Evolutionary conservation across 2,888 invertebrate species (phyloP).

Genomic region (Anoplius nigerrimus): DNA sequence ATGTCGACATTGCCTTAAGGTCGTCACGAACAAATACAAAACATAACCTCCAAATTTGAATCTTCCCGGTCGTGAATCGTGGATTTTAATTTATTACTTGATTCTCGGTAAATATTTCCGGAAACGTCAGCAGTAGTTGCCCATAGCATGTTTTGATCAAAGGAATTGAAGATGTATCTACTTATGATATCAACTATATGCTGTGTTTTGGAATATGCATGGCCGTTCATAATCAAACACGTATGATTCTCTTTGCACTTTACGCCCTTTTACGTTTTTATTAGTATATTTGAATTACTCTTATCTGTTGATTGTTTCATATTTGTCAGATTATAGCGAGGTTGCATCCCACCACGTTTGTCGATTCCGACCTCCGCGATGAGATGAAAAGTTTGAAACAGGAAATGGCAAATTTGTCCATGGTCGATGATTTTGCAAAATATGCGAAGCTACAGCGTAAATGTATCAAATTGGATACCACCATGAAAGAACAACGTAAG

Average conservation of each 20-base stretch:
- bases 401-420: slow-evolving; percentile 68
- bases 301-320: slow-evolving; percentile 5
- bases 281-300: neutral
- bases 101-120: neutral
- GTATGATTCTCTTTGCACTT: slow-evolving; percentile 43
- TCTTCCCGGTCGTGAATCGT: neutral
- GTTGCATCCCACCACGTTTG: slow-evolving; percentile 49
- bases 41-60: neutral
- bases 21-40: neutral
- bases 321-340: slow-evolving; percentile 56
- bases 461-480: slow-evolving; percentile 65
- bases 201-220: slow-evolving; percentile 59
- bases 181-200: slow-evolving; percentile 61
- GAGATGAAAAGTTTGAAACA: slow-evolving; percentile 61
- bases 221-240: slow-evolving; percentile 62
- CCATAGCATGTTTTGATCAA: neutral
- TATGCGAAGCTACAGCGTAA: slow-evolving; percentile 72
- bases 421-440: slow-evolving; percentile 74
- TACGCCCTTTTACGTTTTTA: neutral
- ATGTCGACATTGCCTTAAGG: too few relatives aligned
- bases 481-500: slow-evolving; percentile 66
- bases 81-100: neutral
- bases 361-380: slow-evolving; percentile 52
- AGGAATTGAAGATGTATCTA: slow-evolving; percentile 57
- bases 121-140: neutral